Evolutionary conservation across 2,888 invertebrate species (phyloP).

Genomic region (Trichacis sp.): DNA sequence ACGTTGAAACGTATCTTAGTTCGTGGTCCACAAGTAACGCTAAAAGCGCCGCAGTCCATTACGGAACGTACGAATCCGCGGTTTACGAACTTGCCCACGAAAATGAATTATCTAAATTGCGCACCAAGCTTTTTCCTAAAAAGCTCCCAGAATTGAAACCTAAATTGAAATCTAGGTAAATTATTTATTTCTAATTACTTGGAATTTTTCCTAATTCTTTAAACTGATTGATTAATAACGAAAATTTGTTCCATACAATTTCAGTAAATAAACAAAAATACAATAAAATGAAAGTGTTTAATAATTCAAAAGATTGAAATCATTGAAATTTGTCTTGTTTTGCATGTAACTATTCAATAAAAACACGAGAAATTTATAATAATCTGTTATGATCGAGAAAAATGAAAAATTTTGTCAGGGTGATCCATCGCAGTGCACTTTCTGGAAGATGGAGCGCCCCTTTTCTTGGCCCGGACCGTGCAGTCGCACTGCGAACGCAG

Average conservation of each 20-base stretch:
- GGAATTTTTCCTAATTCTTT: too few relatives aligned
- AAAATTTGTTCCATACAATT: too few relatives aligned
- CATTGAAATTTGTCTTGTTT: too few relatives aligned
- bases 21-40: slow-evolving; percentile 49
- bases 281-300: too few relatives aligned
- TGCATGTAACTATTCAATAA: too few relatives aligned
- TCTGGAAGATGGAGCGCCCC: slow-evolving; percentile 77
- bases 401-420: slow-evolving; percentile 69
- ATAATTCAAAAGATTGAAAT: too few relatives aligned
- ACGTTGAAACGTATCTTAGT: slow-evolving; percentile 79
- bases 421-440: slow-evolving; percentile 69
- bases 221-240: too few relatives aligned
- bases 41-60: slow-evolving; percentile 74
- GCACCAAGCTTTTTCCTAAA: slow-evolving; percentile 77
- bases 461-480: slow-evolving; percentile 86
- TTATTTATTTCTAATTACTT: too few relatives aligned
- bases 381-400: too few relatives aligned
- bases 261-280: too few relatives aligned
- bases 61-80: slow-evolving; percentile 91
- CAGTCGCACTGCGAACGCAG: slow-evolving; percentile 87
- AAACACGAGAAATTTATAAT: too few relatives aligned
- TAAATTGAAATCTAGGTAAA: slow-evolving; percentile 72
- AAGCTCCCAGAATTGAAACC: slow-evolving; percentile 76
- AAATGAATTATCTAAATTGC: slow-evolving; percentile 75
- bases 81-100: slow-evolving; percentile 80